Conservation (phyloP, 2,888 invertebrate genomes). For the Noctua fimbriata region DNA sequence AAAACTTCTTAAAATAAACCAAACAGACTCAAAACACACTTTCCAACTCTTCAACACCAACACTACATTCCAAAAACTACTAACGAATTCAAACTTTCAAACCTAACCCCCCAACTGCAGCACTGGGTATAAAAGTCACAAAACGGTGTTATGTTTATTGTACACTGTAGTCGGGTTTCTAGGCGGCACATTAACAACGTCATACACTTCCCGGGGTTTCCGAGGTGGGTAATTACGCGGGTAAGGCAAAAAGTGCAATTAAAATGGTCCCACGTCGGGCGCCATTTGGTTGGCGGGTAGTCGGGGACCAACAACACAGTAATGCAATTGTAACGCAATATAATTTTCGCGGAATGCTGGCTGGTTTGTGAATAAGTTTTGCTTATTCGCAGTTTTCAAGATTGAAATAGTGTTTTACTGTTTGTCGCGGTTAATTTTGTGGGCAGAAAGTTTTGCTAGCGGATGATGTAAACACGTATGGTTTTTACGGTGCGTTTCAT, state of each 20-base stretch:
- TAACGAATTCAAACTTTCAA: slow-evolving; percentile 32
- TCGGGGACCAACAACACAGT: slow-evolving; percentile 43
- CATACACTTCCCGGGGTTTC: slow-evolving; percentile 60
- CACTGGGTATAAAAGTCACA: slow-evolving; percentile 48
- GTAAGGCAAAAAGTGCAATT: slow-evolving; percentile 70
- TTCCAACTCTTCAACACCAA: background rate
- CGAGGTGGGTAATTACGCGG: slow-evolving; percentile 60
- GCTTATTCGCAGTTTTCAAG: slow-evolving; percentile 53
- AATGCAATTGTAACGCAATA: slow-evolving; percentile 67
- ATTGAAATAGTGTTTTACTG: slow-evolving; percentile 56
- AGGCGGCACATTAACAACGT: slow-evolving; percentile 62
- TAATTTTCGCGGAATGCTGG: slow-evolving; percentile 58
- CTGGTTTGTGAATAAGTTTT: slow-evolving; percentile 57
- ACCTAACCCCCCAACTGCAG: slow-evolving; percentile 46
- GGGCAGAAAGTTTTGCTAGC: background rate
- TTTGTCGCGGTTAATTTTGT: slow-evolving; percentile 33
- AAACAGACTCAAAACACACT: slow-evolving; percentile 13
- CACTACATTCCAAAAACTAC: slow-evolving; percentile 17
- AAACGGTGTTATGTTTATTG: slow-evolving; percentile 63
- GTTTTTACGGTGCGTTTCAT: background rate
- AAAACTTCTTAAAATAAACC: background rate
- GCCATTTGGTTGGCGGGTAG: slow-evolving; percentile 57
- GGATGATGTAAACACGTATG: background rate
- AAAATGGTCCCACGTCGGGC: slow-evolving; percentile 67
- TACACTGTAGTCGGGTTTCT: slow-evolving; percentile 51